Percentiles rank a stretch among this genome's conserved stretches.
Evolutionary conservation across 2,113 vertebrate species (phyloP).

Genomic region (Cryptomyrus ogoouensis): DNA sequence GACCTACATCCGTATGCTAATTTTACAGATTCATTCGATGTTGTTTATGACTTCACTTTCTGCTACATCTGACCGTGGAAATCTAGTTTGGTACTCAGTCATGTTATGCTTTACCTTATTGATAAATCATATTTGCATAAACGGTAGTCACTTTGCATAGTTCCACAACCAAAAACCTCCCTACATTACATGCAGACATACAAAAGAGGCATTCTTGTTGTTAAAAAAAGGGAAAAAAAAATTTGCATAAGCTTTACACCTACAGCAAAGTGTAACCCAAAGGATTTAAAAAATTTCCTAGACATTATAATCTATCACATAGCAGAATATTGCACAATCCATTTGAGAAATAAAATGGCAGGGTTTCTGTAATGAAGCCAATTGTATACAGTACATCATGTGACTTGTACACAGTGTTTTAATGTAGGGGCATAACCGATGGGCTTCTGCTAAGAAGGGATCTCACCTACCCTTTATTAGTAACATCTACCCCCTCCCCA

Average conservation of each 20-base stretch:
- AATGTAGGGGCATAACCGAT: neutral
- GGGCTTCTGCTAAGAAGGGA: neutral
- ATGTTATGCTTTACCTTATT: neutral
- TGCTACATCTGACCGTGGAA: neutral
- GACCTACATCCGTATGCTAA: neutral
- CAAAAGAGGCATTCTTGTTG: constrained; percentile 9
- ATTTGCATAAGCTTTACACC: constrained; percentile 15
- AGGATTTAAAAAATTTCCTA: neutral
- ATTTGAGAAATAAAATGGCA: neutral
- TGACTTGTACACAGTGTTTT: neutral
- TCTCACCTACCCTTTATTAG: neutral
- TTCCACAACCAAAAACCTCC: neutral
- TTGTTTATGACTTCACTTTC: constrained; percentile 18
- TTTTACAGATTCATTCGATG: constrained; percentile 2
- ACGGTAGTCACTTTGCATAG: constrained; percentile 6
- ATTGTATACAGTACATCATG: neutral
- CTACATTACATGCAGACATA: neutral
- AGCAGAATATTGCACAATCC: neutral
- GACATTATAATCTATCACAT: neutral
- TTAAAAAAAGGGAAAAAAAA: neutral
- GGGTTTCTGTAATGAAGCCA: neutral
- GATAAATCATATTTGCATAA: constrained; percentile 22
- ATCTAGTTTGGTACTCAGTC: neutral
- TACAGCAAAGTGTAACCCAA: neutral
- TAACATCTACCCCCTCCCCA: neutral